Evolutionary conservation across 1,140 invertebrate genomes (phyloP), one percentile per base, ranked within the genome.

Genomic region (Drosophila watanabei): DNA sequence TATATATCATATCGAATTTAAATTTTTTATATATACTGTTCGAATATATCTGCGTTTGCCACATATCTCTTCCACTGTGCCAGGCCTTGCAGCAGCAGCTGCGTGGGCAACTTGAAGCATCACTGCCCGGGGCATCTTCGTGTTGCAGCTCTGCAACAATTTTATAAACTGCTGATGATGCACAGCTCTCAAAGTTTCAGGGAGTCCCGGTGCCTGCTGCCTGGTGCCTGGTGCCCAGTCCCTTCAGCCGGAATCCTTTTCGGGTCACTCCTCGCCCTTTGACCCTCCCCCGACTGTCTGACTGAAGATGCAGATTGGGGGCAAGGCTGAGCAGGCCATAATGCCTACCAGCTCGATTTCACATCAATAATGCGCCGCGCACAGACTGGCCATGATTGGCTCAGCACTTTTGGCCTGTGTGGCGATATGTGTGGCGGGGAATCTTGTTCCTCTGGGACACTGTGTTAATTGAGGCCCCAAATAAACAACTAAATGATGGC

Each of bases 131-230:
- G 78, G 56, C 61, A 80, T 80, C 76, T 80, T 79, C 68, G 49
- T 73, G 76, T 80, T 80, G 78, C 78, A 80, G 76, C 56, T 57
- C 54, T 80, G 78, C 61, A 79, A 80, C 76, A 79, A 80, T 80
- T 80, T 80, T 70, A 80, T 80, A 80, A 80, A 80, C 78, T 80
- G 78, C 76, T 79, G 78, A 79, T 73, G 76, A 73, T 66, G 78
- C 76, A 62, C 76, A 72, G 78, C 48, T 45, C 46, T 69, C 75
- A 66, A 69, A 78, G 75, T 78, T 78, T 61, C 33, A 33, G 56
- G 32, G 39, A 57, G 56, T 60, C 33, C 35, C 14, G 20, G 16
- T 28, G 24, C 24, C 24, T 24, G 1, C 1, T 24, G 39, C 28
- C 30, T 11, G 35, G 11, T 30, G 30, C 20, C 30, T 9, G 0